Evolutionary conservation across 2,797 vertebrate species (phyloP).

Genomic region (Dermochelys coriacea): DNA sequence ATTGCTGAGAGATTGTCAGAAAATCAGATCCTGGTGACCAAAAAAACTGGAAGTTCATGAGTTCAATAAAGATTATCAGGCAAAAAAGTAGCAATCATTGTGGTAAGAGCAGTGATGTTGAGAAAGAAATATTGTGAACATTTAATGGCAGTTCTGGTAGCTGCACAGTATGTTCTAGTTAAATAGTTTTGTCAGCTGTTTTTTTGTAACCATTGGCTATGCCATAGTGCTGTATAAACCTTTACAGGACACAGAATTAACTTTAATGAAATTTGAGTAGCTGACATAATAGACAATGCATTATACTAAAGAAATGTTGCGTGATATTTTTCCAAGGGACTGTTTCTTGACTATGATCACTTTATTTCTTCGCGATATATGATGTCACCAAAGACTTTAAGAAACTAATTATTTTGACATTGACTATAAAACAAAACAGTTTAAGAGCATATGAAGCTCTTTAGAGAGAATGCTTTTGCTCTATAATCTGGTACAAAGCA

Average conservation of each 20-base stretch:
- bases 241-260: slow-evolving; percentile 55
- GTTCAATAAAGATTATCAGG: neutral
- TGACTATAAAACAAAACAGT: slow-evolving; percentile 32
- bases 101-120: slow-evolving; percentile 38
- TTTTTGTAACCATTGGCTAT: slow-evolving; percentile 68
- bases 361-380: neutral
- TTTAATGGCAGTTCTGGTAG: slow-evolving; percentile 66
- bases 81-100: neutral
- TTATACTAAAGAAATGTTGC: slow-evolving; percentile 60
- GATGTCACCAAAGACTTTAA: slow-evolving; percentile 44
- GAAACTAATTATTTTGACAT: slow-evolving; percentile 58
- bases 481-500: slow-evolving; percentile 20
- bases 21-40: neutral
- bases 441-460: slow-evolving; percentile 15
- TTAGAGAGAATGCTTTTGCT: slow-evolving; percentile 15
- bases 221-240: slow-evolving; percentile 49
- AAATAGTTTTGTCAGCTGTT: slow-evolving; percentile 72
- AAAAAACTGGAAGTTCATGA: neutral
- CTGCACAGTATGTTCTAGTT: slow-evolving; percentile 53
- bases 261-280: slow-evolving; percentile 71
- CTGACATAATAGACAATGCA: slow-evolving; percentile 60
- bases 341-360: slow-evolving; percentile 34
- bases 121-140: slow-evolving; percentile 60
- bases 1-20: neutral
- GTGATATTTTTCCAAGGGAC: slow-evolving; percentile 67